Evolutionary conservation across 2,888 invertebrate species (phyloP), one percentile per base, ranked within the genome.

Genomic region (Eupeodes luniger): DNA sequence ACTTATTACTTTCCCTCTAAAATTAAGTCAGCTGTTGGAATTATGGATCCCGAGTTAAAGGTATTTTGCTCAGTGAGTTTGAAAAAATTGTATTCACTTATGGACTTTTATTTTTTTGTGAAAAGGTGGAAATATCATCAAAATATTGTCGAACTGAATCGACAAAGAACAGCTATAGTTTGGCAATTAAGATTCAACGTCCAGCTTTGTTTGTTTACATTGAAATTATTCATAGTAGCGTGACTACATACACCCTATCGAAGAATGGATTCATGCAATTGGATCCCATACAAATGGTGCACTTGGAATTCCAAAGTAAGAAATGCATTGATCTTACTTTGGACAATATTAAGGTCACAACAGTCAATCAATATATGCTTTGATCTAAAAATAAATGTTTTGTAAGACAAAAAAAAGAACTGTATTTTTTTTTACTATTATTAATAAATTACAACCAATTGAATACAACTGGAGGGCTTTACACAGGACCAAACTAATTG

Each of bases 1-100:
- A 97, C 97, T 92, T 96, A 95, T 90, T 93, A 96, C 5, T 96
- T 96, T 90, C 96, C 96, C 0, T 94, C 92, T 55, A 93, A 94
- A 19, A 94, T 96, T 59, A 95, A 96, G 90, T 91, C 94, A 55
- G 93, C 95, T 1, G 93, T 93, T 83, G 95, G 95, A 0, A 92
- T 96, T 59, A 92, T 91, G 62, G 91, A 93, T 89, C 95, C 96
- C 1, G 92, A 93, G n/a, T 93, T 96, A 59, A 91, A 94, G 92
- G 96, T 96, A 91, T 19, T 27, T n/a, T 2, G 4, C 36, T 36
- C 7, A 2, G 14, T 27, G 6, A 5, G 0, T 12, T 4, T 27
- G 3, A 7, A 34, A 12, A 0, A 12, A 36, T 34, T 49, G 27
- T 27, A 0, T 19, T 19, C 57, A 14, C n/a, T 12, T 59, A 16